Evolutionary conservation across 2,113 vertebrate genomes (phyloP), one percentile per base, ranked within the genome.

Genomic region (Pelecanus crispus): DNA sequence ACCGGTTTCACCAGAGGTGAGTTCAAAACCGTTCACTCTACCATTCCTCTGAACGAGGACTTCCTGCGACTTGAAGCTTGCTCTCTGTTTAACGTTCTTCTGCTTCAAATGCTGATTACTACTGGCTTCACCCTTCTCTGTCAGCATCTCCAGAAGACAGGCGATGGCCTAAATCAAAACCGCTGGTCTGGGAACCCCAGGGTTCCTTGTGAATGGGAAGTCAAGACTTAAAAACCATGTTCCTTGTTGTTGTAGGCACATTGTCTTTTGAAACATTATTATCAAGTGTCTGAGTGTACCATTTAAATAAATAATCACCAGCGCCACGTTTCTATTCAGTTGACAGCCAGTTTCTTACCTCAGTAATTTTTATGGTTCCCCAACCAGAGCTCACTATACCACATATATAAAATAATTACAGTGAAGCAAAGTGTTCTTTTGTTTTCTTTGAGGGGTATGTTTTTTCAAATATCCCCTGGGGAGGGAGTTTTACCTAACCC

Each of bases 241-340:
- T 82, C 13, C 21, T 70, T 25, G 5, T 42, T 80, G 53, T 85
- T 82, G 73, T 52, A 59, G 72, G 17, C 45, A 77, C 13, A 4
- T 50, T 95, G 62, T 84, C 50, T 63, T 56, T 66, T 61, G 40
- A 80, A 90, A 63, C 24, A 16, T 67, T 87, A 66, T 56, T 81
- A 17, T 80, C 72, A 94, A 92, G 31, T 56, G 59, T 81, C 61
- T 90, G 95, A 83, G 81, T 75, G 52, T 32, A 15, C 80, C 38
- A 45, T 94, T 97, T 94, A 95, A 96, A 97, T 91, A 94, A 97
- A 94, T 93, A 93, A 87, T 86, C 91, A 65, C 66, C 65, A 47
- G 59, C 85, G 68, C 71, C 82, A 36, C 66, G 56, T 87, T 97
- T 91, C 86, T 49, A 50, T 40, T 68, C 44, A 61, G 38, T 3